Evolutionary conservation across 1,140 invertebrate species (phyloP).

Genomic region (Pseudomyrmex cubaensis): DNA sequence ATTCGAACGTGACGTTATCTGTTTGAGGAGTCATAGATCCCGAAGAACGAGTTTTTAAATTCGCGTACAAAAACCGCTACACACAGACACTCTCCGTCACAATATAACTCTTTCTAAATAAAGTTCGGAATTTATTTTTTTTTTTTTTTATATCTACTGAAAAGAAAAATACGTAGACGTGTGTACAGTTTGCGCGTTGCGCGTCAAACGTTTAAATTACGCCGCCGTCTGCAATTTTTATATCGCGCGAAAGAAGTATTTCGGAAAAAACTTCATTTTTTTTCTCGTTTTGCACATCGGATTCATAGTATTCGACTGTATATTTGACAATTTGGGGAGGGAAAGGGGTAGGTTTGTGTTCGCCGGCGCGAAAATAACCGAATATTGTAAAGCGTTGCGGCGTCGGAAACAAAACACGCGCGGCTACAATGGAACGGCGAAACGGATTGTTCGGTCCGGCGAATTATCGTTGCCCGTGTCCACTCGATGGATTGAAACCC

Average conservation of each 20-base stretch:
- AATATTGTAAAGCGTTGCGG: conserved; percentile 38
- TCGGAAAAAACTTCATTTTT: too few relatives aligned
- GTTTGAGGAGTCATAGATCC: too few relatives aligned
- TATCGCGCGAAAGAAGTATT: neutral
- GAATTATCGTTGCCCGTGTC: conserved; percentile 50
- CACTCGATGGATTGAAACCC: conserved; percentile 62
- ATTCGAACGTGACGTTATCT: too few relatives aligned
- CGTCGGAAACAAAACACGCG: conserved; percentile 33
- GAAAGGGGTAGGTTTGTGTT: neutral
- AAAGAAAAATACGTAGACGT: too few relatives aligned
- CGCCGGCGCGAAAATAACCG: conserved; percentile 29
- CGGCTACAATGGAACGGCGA: conserved; percentile 40
- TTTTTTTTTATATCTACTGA: too few relatives aligned
- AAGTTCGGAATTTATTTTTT: too few relatives aligned
- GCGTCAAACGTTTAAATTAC: neutral
- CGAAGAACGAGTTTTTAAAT: too few relatives aligned
- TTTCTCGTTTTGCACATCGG: too few relatives aligned
- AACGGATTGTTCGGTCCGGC: conserved; percentile 47
- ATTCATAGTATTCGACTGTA: neutral
- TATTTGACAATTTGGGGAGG: conserved; percentile 29
- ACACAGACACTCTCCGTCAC: too few relatives aligned
- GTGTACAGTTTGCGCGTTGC: too few relatives aligned
- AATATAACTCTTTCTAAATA: too few relatives aligned
- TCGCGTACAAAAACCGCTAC: too few relatives aligned
- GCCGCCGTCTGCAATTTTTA: conserved; percentile 4